Evolutionary conservation across 2,797 vertebrate species (phyloP), one percentile per base, ranked within the genome.

Genomic region (Caiman crocodilus): DNA sequence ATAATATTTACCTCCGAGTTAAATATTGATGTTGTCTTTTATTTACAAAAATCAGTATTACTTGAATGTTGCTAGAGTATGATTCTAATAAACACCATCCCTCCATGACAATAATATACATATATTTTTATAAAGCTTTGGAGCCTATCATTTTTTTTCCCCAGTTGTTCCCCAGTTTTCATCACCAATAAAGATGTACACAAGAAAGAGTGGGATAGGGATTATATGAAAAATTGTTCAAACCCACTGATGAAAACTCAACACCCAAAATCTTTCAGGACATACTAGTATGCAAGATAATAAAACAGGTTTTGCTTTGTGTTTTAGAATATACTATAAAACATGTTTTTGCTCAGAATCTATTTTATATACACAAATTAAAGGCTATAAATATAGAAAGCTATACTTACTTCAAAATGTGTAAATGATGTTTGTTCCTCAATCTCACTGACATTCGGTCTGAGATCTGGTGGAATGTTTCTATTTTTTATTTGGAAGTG

Each of bases 401-500:
- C 56, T 71, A 32, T 91, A 97, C 97, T 98, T 91, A 98, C 98
- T 97, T 97, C 97, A 92, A 76, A 35, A 50, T 79, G 90, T 73
- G 87, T 60, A 92, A 91, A 64, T 23, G 87, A 85, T 0, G 4
- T 79, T 88, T 95, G 85, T 74, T 93, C 96, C 90, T 21, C 57
- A 13, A 67, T 90, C 78, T 90, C 94, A 42, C 1, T 67, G 26
- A 28, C 78, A 84, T 86, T 96, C 84, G 96, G 96, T 86, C 95
- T 79, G 73, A 92, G 90, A 79, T 79, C 94, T 94, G 96, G 82
- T 86, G 91, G 25, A 67, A 82, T 28, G 76, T 81, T 93, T 94
- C 92, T 83, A 12, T 89, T 96, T 95, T 95, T 97, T 89, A 97
- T 87, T 95, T 97, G 97, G 93, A 98, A 98, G 84, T 97, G 96